phyloP scores from a whole-genome alignment of 2,113 vertebrate species.

The Puma concolor region DNA sequence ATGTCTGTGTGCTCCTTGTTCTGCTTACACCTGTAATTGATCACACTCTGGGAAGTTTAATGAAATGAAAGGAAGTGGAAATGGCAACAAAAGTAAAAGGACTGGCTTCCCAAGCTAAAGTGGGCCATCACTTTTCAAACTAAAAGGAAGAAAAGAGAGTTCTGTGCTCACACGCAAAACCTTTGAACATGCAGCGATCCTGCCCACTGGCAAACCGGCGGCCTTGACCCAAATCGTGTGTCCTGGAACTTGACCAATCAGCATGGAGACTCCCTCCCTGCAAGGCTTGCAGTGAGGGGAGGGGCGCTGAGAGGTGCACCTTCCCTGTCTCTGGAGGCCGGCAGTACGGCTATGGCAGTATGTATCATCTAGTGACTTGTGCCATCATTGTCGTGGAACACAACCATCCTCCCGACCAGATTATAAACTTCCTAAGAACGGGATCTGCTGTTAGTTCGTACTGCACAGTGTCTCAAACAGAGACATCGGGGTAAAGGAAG shows the following conservation, averaged over 20 bases:
- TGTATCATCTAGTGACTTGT: not conserved
- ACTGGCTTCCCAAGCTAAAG: not conserved
- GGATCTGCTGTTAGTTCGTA: not conserved
- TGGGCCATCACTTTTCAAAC: not conserved
- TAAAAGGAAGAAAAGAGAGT: not conserved
- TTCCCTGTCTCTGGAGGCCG: not conserved
- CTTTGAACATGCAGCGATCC: not conserved
- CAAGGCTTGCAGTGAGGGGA: not conserved
- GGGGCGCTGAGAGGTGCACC: not conserved
- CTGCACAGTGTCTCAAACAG: not conserved
- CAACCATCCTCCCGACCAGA: not conserved
- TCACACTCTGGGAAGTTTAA: not conserved
- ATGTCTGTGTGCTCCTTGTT: not conserved
- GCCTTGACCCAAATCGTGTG: not conserved
- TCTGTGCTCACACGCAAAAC: not conserved
- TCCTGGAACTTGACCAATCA: not conserved
- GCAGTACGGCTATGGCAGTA: not conserved
- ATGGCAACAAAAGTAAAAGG: not conserved
- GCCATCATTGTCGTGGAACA: not conserved
- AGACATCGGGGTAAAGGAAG: not conserved
- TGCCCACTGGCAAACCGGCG: not conserved
- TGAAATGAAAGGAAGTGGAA: not conserved
- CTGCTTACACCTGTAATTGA: not conserved
- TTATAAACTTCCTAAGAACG: not conserved
- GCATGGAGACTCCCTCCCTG: not conserved